Base-by-base conservation (phyloP, 2,888 invertebrate genomes). In the Blera fallax region DNA sequence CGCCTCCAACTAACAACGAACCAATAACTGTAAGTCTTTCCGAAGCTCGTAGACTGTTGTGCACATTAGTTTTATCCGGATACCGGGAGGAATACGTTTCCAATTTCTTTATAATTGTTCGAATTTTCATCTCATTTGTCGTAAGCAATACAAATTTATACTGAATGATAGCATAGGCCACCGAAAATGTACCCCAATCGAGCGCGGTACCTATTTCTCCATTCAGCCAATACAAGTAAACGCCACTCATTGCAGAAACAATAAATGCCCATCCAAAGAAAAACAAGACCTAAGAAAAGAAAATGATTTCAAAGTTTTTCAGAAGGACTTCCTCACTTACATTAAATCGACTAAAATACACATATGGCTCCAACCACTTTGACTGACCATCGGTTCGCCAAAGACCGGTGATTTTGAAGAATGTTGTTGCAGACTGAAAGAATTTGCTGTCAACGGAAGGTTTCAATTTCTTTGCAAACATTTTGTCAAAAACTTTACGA, bases 191-290 rank as follows among this genome's bases (percentile, higher is more conserved):
- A 0, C n/a, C 43, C 76, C 82, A 82, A 45, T 76, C 70, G 14
- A 82, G 8, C 0, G 58, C 70, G 5, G 58, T 70, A 21, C 77
- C 77, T 5, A 40, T 58, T 14, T 82, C 82, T 27, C 70, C 65
- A 45, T 70, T 60, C 14, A 27, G 8, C 5, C 43, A 58, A 11
- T 70, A 34, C 0, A 77, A 14, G 10, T 77, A 82, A 8, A 70
- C 70, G 3, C 82, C 77, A 65, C 82, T 77, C 1, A 72, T 6
- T n/a, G 65, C 65, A n/a, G 82, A 82, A 14, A 27, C 34, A 5
- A 27, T 82, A 27, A 82, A 77, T 0, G 56, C 48, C 70, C 82
- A 82, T 7, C 82, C 82, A 56, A 82, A 82, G 29, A 64, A 27
- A 8, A 82, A 58, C 14, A 62, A 65, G 11, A 82, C 65, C 82